Evolutionary conservation across 2,797 vertebrate genomes (phyloP), one percentile per base, ranked within the genome.

Genomic region (Novumbra hubbsi): DNA sequence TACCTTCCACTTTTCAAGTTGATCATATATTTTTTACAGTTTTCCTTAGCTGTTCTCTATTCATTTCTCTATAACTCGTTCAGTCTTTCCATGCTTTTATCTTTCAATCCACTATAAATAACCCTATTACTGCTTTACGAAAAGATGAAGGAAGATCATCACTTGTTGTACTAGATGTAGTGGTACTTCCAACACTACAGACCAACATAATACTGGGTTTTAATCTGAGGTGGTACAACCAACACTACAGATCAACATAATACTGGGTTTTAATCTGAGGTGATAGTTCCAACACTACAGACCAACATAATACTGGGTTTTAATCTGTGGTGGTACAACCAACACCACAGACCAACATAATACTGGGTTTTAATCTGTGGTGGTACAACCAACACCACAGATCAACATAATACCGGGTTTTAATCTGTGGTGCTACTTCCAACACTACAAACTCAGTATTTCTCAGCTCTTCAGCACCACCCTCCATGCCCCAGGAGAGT

Each of bases 381-480:
- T 80, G 82, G 83, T 81, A 77, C 34, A 79, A 84, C 85, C 45
- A 78, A 79, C 48, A 74, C 68, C 78, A 55, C 64, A 77, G 76
- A 75, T 75, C 50, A 17, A 55, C 50, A 55, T 55, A 55, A 79
- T 80, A 67, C 74, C 64, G 68, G 78, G 65, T 64, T 66, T 68
- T 81, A 73, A 50, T 52, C 50, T 55, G 50, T n/a, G 50, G 50
- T 55, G n/a, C n/a, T n/a, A n/a, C 19, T 55, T 6, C 6, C 50
- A 65, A 76, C 64, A 79, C 74, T 84, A 87, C 87, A 87, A n/a
- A n/a, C n/a, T n/a, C n/a, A 84, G 87, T 79, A 81, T 73, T 82
- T 68, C 41, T 83, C 74, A 70, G 79, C 77, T 82, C 74, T 3
- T 15, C 70, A 77, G 72, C 73, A 75, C 74, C 76, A 73, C 45